Evolutionary conservation across 2,113 vertebrate genomes (phyloP).

Genomic region (Mastomys natalensis): DNA sequence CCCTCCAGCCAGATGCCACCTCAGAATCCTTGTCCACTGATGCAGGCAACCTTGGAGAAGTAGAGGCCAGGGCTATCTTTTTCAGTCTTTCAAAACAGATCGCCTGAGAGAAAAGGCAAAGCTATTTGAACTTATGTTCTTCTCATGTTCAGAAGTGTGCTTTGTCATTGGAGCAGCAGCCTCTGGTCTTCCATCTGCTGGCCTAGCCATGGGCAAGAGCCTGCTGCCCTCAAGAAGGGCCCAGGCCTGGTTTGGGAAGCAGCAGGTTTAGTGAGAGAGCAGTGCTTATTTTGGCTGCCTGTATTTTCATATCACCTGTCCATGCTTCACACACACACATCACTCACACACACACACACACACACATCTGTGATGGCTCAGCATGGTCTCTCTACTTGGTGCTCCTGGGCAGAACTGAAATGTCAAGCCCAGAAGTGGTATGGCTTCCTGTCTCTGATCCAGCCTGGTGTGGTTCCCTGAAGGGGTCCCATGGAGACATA

Average conservation of each 20-base stretch:
- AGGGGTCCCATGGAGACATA: background rate
- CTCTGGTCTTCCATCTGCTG: constrained; percentile 58
- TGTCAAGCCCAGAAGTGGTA: constrained; percentile 26
- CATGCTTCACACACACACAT: background rate
- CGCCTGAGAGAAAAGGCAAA: constrained; percentile 79
- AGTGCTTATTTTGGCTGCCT: background rate
- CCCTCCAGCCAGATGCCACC: constrained; percentile 50
- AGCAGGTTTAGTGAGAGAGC: constrained; percentile 22
- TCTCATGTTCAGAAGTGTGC: constrained; percentile 64
- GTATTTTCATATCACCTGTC: background rate
- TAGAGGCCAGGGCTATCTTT: background rate
- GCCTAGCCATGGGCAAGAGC: constrained; percentile 1
- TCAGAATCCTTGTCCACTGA: constrained; percentile 73
- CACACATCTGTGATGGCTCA: constrained; percentile 1
- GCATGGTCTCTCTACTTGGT: constrained; percentile 63
- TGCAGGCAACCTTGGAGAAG: constrained; percentile 59
- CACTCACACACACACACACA: background rate
- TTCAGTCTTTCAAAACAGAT: constrained; percentile 65
- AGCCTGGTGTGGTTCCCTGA: background rate
- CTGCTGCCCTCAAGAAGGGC: background rate
- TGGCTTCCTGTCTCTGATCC: background rate
- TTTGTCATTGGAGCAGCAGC: constrained; percentile 75
- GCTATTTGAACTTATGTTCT: constrained; percentile 70
- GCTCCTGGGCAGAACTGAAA: constrained; percentile 73
- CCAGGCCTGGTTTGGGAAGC: constrained; percentile 11